Conservation (phyloP, 1,140 invertebrate genomes). For the honey bee (Apis mellifera) region Amel_HAv3.1 CM009937.2:8816001-8816500, state of each 20-base stretch:
- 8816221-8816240: neutral
- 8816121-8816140: slow-evolving; percentile 54
- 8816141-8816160: slow-evolving; percentile 71
- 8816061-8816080: slow-evolving; percentile 56
- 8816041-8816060: slow-evolving; percentile 9
- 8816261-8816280: slow-evolving; percentile 18
- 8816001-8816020: slow-evolving; percentile 25
- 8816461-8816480: slow-evolving; percentile 4
- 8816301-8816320: slow-evolving; percentile 39
- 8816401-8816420: slow-evolving; percentile 13
- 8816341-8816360: neutral
- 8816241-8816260: neutral
- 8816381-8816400: slow-evolving; percentile 39
- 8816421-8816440: neutral
- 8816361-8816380: slow-evolving; percentile 3
- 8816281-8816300: slow-evolving; percentile 10
- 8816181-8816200: slow-evolving; percentile 54
- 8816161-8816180: slow-evolving; percentile 65
- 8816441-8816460: neutral
- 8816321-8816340: slow-evolving; percentile 21
- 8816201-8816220: neutral
- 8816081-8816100: slow-evolving; percentile 65
- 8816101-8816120: slow-evolving; percentile 51
- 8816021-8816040: neutral
- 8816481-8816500: slow-evolving; percentile 35